These are phyloP conservation scores for Drosophila azteca DNA, from an alignment of 1,140 invertebrate genomes.

Conservation along the genomic window DNA sequence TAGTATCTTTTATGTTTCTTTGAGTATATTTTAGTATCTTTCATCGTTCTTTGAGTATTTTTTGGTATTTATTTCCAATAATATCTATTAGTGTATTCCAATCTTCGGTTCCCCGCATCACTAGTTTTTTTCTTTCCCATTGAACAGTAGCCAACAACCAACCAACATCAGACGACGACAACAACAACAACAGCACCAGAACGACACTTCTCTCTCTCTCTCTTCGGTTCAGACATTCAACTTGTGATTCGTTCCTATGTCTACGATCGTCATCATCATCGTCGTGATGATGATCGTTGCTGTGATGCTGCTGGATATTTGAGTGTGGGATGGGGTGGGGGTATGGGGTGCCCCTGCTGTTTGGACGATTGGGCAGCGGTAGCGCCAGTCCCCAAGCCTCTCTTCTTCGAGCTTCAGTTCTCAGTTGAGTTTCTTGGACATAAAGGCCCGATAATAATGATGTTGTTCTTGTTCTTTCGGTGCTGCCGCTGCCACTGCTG, in stretches of 20 bases:
- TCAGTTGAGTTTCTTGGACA: constrained; percentile 35
- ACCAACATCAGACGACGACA: constrained; percentile 9
- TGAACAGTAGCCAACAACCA: constrained; percentile 62
- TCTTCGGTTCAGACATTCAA: constrained; percentile 21
- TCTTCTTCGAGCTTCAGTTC: constrained; percentile 43
- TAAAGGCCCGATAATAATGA: constrained; percentile 78
- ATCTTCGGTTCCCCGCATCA: not conserved
- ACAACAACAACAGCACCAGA: constrained; percentile 44
- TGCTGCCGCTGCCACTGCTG: constrained; percentile 54
- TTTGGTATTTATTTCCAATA: too few relatives aligned
- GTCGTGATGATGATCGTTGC: constrained; percentile 14
- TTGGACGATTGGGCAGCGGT: constrained; percentile 23
- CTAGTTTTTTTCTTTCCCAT: constrained; percentile 42
- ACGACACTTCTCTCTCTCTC: constrained; percentile 53
- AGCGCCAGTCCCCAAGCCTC: constrained; percentile 64
- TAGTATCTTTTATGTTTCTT: too few relatives aligned
- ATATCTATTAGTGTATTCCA: too few relatives aligned
- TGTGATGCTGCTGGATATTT: constrained; percentile 11
- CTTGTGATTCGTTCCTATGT: constrained; percentile 53
- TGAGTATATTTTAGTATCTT: too few relatives aligned
- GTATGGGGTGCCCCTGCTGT: constrained; percentile 51
- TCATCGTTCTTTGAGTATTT: too few relatives aligned
- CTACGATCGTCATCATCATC: constrained; percentile 45
- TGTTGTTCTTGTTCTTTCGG: constrained; percentile 57
- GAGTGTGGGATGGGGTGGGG: constrained; percentile 22